A percentile compares a stretch with the other conserved stretches of the same genome.
Evolutionary conservation across 1,140 invertebrate genomes (phyloP).

Genomic region (Leptopilina boulardi): DNA sequence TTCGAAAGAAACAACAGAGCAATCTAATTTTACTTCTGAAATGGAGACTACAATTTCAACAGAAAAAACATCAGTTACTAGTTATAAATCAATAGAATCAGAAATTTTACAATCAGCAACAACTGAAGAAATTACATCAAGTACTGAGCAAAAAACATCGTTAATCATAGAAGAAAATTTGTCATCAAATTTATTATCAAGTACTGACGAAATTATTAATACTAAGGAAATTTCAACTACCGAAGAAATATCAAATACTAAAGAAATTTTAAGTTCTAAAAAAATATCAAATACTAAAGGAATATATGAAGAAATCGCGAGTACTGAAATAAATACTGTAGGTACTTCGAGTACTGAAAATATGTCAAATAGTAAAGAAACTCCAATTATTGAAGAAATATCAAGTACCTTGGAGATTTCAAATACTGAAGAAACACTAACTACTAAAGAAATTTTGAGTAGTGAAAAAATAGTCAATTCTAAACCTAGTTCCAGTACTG

Average conservation of each 20-base stretch:
- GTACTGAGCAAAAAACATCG: not conserved
- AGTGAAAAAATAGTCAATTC: not conserved
- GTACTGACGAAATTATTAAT: not conserved
- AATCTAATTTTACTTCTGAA: not conserved
- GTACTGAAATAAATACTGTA: not conserved
- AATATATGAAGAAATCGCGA: not conserved
- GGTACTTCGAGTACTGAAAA: not conserved
- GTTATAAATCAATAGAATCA: too few species aligned
- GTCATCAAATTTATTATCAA: not conserved
- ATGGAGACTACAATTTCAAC: not conserved
- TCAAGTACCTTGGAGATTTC: not conserved
- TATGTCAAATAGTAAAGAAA: not conserved
- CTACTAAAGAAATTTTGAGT: too few species aligned
- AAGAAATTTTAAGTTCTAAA: not conserved
- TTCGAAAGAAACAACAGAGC: not conserved
- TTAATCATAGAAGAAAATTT: not conserved
- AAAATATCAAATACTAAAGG: not conserved
- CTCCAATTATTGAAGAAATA: not conserved
- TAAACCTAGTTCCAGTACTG: not conserved
- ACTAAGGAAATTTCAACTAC: not conserved
- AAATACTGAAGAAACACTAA: not conserved
- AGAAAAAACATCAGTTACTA: not conserved
- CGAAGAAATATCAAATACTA: not conserved
- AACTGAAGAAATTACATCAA: not conserved
- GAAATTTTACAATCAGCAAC: not conserved